Evolutionary conservation across 2,888 invertebrate genomes (phyloP).

Genomic region (Rotaria macrura): DNA sequence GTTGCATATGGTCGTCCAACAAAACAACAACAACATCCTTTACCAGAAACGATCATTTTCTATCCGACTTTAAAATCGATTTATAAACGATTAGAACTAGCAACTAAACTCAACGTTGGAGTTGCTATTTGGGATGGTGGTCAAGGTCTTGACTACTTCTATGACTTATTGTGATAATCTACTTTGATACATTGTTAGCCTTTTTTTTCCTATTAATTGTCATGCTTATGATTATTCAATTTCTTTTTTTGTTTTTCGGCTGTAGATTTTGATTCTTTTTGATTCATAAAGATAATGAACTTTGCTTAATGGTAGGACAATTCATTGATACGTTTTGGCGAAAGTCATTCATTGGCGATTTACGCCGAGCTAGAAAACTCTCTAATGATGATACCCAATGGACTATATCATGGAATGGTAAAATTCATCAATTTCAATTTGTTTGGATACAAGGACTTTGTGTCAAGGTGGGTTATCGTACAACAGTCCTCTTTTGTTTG

Average conservation of each 20-base stretch:
- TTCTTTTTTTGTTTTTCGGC: neutral
- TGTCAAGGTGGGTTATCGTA: neutral
- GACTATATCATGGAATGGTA: neutral
- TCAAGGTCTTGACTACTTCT: constrained; percentile 85
- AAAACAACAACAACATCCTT: neutral
- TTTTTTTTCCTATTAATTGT: no score
- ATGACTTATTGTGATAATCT: constrained; percentile 63
- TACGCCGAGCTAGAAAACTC: neutral
- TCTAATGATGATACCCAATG: neutral
- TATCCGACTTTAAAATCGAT: constrained; percentile 80
- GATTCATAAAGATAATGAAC: neutral
- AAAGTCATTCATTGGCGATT: neutral
- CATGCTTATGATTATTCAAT: neutral
- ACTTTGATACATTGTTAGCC: neutral
- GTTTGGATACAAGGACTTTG: neutral
- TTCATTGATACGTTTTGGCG: neutral
- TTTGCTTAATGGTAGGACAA: neutral
- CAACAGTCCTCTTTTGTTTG: no score
- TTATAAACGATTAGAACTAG: constrained; percentile 66
- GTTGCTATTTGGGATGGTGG: constrained; percentile 90
- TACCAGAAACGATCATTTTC: constrained; percentile 63
- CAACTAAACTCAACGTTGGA: constrained; percentile 68
- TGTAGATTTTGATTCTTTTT: neutral
- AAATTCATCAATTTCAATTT: neutral
- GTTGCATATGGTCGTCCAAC: neutral